These are phyloP conservation scores for Bettongia penicillata DNA, from an alignment of 2,113 vertebrate genomes.

Conservation along the genomic window DNA sequence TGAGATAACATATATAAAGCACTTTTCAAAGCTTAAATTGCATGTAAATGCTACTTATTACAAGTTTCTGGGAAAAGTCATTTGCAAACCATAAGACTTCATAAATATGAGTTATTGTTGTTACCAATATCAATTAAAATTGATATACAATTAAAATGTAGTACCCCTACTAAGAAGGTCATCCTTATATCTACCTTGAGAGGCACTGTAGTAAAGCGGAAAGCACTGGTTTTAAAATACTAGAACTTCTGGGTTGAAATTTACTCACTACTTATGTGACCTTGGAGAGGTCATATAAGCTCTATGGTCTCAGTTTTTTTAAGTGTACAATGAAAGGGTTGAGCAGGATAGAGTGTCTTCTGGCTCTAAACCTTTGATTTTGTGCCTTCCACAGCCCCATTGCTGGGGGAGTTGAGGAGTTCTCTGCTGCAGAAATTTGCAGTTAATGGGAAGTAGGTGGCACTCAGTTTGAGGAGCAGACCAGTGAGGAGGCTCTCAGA, in stretches of 20 bases:
- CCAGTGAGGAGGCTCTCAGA: not conserved
- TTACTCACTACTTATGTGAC: not conserved
- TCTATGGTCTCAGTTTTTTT: not conserved
- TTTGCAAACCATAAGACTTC: too few species aligned
- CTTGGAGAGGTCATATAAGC: not conserved
- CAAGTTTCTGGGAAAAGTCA: too few species aligned
- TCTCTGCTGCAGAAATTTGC: not conserved
- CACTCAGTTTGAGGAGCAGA: not conserved
- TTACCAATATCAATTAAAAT: too few species aligned
- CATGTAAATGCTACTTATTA: too few species aligned
- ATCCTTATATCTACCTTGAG: not conserved
- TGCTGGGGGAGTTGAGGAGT: not conserved
- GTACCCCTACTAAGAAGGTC: not conserved
- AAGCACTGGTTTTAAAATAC: not conserved
- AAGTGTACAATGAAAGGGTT: not conserved
- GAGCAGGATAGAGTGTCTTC: not conserved
- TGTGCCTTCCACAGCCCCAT: too few species aligned
- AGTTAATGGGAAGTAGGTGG: not conserved
- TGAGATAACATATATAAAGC: too few species aligned
- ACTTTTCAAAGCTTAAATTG: too few species aligned
- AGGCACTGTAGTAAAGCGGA: not conserved
- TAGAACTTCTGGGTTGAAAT: not conserved
- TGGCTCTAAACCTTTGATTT: not conserved
- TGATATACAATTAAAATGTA: not conserved
- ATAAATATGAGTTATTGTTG: too few species aligned